Evolutionary conservation across 2,797 vertebrate species (phyloP), one percentile per base, ranked within the genome.

Genomic region (Babyrousa celebensis): DNA sequence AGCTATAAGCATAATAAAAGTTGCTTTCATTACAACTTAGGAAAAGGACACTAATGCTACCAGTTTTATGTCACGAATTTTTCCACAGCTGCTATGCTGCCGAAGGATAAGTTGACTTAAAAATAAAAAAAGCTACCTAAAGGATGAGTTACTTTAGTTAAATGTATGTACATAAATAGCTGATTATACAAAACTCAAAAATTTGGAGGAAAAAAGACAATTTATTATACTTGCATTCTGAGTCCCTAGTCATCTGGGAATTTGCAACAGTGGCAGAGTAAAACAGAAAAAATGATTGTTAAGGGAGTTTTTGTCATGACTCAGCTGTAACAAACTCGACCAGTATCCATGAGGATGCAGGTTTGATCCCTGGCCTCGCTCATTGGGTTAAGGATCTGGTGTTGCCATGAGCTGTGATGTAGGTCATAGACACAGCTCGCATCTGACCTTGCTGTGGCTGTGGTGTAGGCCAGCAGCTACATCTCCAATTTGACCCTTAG

Each of bases 121-220:
- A 89, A 94, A 90, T 36, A 36, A 87, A 72, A 20, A 74, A 89
- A 48, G 43, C 10, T 16, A 83, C 25, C 58, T 80, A 71, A 93
- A 89, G n/a, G 48, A 48, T 58, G 43, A 12, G 62, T 65, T 77
- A 83, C 67, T 92, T 97, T 89, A 92, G 29, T 77, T 96, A 77
- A 48, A 48, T 48, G 43, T 23, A 79, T 63, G 11, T 48, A 83
- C 52, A 62, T n/a, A 96, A 93, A 67, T 77, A 92, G 27, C 10
- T 84, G 32, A 60, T 43, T 87, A 79, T 62, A 78, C 10, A 88
- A 96, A 71, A 92, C 20, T 71, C 79, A 93, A 92, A 80, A 96
- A 94, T 60, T 67, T 86, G 25, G 12, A 92, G 40, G 89, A 97
- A 97, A 95, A 89, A 85, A 91, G 79, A 90, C 9, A 62, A 85